Conservation (phyloP, 2,113 vertebrate species). For the Desmodus rotundus region DNA sequence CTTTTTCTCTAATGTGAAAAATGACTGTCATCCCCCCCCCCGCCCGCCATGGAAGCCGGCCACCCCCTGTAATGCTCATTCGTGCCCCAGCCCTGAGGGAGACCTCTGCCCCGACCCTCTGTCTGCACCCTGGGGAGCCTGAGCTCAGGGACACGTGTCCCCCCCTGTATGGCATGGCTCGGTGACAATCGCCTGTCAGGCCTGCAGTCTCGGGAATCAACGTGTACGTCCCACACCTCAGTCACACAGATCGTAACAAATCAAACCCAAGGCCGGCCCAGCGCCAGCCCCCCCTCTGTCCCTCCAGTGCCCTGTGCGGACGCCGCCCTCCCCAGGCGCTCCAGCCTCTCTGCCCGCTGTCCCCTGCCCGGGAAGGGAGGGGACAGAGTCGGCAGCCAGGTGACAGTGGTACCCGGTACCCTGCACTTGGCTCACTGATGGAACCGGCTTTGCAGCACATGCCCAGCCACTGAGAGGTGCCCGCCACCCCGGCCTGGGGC, state of each 20-base stretch:
- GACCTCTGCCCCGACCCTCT: slow-evolving; percentile 68
- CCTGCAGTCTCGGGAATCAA: slow-evolving; percentile 75
- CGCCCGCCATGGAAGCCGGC: not conserved
- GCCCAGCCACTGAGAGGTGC: not conserved
- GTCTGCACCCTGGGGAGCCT: slow-evolving; percentile 54
- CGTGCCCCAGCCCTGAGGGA: slow-evolving; percentile 1
- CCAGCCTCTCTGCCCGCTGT: not conserved
- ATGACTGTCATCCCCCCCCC: not conserved
- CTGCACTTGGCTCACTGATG: not conserved
- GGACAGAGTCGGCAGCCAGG: not conserved
- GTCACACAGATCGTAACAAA: slow-evolving; percentile 70
- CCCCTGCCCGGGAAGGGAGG: not conserved
- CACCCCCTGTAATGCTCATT: slow-evolving; percentile 54
- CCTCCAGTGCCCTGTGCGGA: not conserved
- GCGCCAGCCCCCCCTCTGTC: slow-evolving; percentile 24
- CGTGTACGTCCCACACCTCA: slow-evolving; percentile 67
- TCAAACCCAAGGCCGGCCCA: slow-evolving; percentile 56
- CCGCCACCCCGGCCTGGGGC: not conserved
- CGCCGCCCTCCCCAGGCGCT: not conserved
- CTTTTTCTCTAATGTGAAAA: not conserved
- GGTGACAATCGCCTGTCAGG: slow-evolving; percentile 76
- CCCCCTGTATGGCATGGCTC: slow-evolving; percentile 73
- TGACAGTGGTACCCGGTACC: rapidly evolving
- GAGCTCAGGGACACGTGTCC: slow-evolving; percentile 65
- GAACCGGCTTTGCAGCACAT: not conserved